phyloP scores from a whole-genome alignment of 2,113 vertebrate species.

The Halcyon senegalensis region DNA sequence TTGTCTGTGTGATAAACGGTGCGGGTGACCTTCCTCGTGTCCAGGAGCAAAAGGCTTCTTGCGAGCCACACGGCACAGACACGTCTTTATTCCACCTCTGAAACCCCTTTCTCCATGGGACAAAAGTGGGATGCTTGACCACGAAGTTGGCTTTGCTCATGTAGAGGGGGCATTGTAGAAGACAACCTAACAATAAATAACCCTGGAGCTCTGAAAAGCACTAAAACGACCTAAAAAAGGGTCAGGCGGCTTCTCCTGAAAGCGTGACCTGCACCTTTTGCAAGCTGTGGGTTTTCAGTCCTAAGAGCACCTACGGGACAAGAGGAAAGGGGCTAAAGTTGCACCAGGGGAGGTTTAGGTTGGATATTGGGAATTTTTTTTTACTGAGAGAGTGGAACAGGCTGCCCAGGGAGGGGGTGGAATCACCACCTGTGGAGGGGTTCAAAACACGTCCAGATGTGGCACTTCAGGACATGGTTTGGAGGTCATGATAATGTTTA shows the following conservation, averaged over 20 bases:
- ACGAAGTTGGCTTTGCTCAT: not conserved
- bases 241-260: not conserved
- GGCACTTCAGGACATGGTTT: too few species aligned
- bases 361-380: too few species aligned
- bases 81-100: not conserved
- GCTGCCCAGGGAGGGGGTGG: too few species aligned
- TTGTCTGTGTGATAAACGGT: not conserved
- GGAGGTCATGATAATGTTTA: too few species aligned
- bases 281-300: not conserved
- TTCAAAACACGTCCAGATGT: too few species aligned
- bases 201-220: not conserved
- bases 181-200: too few species aligned
- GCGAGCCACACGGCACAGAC: accelerated
- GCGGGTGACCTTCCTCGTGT: not conserved
- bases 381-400: too few species aligned
- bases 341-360: too few species aligned
- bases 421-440: too few species aligned
- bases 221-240: not conserved
- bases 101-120: not conserved
- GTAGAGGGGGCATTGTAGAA: not conserved
- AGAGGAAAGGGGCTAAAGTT: too few species aligned
- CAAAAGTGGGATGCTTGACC: not conserved
- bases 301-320: not conserved
- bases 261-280: not conserved
- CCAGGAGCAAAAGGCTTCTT: too few species aligned